Percentiles rank a stretch among this genome's conserved stretches.
phyloP scores from a whole-genome alignment of 2,797 vertebrate genomes.

The Hippopotamyrus pictus region DNA sequence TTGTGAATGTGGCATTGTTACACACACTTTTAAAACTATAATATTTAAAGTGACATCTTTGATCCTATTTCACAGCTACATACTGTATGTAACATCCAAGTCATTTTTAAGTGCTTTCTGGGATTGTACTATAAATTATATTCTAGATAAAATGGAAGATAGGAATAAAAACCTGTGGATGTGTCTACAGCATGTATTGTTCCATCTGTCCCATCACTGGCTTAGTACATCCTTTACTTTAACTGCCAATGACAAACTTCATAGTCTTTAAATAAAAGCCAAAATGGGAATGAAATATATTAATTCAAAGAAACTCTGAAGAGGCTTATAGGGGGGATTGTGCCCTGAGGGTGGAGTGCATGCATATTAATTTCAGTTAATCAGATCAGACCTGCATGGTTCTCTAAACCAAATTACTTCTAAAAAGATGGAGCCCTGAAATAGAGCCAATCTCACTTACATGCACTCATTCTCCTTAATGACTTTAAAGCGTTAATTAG shows the following conservation, averaged over 20 bases:
- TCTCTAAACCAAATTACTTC: slow-evolving; percentile 42
- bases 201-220: background rate
- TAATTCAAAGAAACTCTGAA: slow-evolving; percentile 27
- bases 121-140: background rate
- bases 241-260: background rate
- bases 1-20: background rate
- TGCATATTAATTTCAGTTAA: slow-evolving; percentile 52
- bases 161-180: background rate
- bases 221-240: background rate
- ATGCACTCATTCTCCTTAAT: slow-evolving; percentile 13
- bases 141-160: background rate
- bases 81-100: background rate
- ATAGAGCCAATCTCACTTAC: slow-evolving; percentile 31
- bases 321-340: slow-evolving; percentile 24
- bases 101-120: background rate
- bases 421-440: slow-evolving; percentile 25
- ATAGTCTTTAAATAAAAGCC: slow-evolving; percentile 26
- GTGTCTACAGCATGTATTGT: background rate
- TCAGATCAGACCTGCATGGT: slow-evolving; percentile 54
- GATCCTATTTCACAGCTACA: background rate
- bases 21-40: background rate
- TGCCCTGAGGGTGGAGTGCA: slow-evolving; percentile 37
- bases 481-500: slow-evolving; percentile 20
- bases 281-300: slow-evolving; percentile 34
- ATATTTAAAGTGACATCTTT: background rate